Evolutionary conservation across 2,888 invertebrate species (phyloP), one percentile per base, ranked within the genome.

Genomic region (Drosophila siamana): DNA sequence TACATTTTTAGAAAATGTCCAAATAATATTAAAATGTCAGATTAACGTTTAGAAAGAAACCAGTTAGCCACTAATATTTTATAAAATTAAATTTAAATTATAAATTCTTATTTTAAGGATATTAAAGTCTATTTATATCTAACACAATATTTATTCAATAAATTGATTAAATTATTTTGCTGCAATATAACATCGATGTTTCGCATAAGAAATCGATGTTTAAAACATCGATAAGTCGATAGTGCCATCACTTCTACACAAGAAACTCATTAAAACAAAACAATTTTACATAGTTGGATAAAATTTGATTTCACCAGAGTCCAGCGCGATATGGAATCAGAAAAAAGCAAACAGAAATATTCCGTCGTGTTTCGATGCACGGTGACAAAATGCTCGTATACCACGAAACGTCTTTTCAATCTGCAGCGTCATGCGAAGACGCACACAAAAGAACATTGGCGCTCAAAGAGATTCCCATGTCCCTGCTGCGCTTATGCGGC

Each of bases 401-500:
- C 68, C 0, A 75, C 63, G n/a, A 55, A 63, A 8, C 78, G 75
- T 0, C 48, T 63, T 8, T 75, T 54, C 30, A 75, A 75, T 16
- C 43, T 75, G 64, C 57, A 78, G 4, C 78, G 75, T 2, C 75
- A 75, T 13, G 28, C 41, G 0, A 75, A 78, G 36, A 68, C 74
- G 9, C 74, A 77, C 54, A 54, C 13, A 33, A 67, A 38, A n/a
- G 52, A 60, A 19, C 69, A 56, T 22, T 75, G 78, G 75, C 78
- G 64, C 28, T 75, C 75, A 1, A 75, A 69, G 8, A 68, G 75
- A 1, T 75, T 75, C 15, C 75, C 56, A 0, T 75, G 75, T n/a
- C 75, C 75, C 1, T 73, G 68, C 1, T 75, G 75, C 33, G 61
- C 54, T 2, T 78, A 75, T 15, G 78, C 74, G 0, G 78, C 78